Conservation (phyloP, 2,888 invertebrate genomes). For the Petrolisthes cinctipes region DNA sequence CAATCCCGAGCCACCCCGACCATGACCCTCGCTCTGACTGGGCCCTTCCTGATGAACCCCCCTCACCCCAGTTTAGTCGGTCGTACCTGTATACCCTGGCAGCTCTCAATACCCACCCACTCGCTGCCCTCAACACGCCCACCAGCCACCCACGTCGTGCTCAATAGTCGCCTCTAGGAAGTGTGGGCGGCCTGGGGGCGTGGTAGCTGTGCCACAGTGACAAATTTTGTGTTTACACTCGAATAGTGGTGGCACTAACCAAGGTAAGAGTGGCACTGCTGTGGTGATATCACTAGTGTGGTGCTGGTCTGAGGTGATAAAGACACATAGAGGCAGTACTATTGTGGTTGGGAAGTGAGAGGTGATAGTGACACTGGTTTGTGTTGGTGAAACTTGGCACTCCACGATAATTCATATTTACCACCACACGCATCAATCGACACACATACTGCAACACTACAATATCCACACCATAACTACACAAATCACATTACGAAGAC, state of each 20-base stretch:
- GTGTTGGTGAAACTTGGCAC: too few species aligned
- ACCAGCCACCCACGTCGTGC: constrained; percentile 53
- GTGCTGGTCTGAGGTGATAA: too few species aligned
- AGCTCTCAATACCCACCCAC: constrained; percentile 46
- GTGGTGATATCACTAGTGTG: too few species aligned
- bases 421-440: background rate
- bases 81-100: constrained; percentile 43
- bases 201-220: too few species aligned
- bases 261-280: too few species aligned
- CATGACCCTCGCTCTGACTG: constrained; percentile 2
- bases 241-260: too few species aligned
- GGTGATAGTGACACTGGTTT: background rate
- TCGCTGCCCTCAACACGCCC: constrained; percentile 51
- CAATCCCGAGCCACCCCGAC: constrained; percentile 15
- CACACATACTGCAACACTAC: background rate
- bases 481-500: background rate
- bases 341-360: background rate
- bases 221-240: too few species aligned
- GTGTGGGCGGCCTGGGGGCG: background rate
- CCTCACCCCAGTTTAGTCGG: constrained; percentile 1
- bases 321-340: background rate
- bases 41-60: background rate
- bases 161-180: constrained; percentile 21
- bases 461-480: background rate
- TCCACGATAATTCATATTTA: background rate